A percentile compares a stretch with the other conserved stretches of the same genome.
phyloP scores from a whole-genome alignment of 2,797 vertebrate species.

The Crenuchus spilurus region DNA sequence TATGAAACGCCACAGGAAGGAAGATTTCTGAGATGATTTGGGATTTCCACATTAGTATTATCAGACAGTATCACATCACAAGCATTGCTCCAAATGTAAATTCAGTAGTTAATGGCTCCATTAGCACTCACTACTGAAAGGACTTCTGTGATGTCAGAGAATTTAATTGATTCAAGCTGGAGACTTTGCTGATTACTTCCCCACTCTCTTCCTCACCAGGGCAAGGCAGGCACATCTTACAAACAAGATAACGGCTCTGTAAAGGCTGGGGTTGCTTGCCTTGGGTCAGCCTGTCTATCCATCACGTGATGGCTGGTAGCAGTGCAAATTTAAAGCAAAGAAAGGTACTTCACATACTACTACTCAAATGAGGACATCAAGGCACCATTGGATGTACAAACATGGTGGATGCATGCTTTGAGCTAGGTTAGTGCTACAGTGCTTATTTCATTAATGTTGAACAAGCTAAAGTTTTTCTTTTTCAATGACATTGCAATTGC shows the following conservation, averaged over 20 bases:
- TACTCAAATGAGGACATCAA: too few species aligned
- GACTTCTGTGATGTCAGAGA: neutral
- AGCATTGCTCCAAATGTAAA: neutral
- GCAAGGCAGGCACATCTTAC: neutral
- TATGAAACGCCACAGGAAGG: too few species aligned
- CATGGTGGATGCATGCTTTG: too few species aligned
- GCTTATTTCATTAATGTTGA: too few species aligned
- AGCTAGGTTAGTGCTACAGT: too few species aligned
- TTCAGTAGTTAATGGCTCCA: neutral
- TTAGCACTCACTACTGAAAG: neutral
- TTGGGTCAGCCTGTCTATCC: constrained; percentile 13
- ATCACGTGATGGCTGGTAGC: neutral
- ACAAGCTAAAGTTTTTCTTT: too few species aligned
- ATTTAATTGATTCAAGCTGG: constrained; percentile 7
- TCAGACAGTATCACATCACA: neutral
- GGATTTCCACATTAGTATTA: neutral
- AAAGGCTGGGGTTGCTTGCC: neutral
- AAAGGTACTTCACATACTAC: neutral
- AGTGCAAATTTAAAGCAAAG: neutral
- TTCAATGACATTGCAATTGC: too few species aligned
- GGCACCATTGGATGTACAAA: too few species aligned
- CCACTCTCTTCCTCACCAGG: neutral
- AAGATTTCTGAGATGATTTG: neutral
- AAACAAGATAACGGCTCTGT: neutral
- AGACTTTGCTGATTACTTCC: neutral